Base-by-base conservation (phyloP, 1,140 invertebrate species). In the Drosophila pseudoananassae region DNA sequence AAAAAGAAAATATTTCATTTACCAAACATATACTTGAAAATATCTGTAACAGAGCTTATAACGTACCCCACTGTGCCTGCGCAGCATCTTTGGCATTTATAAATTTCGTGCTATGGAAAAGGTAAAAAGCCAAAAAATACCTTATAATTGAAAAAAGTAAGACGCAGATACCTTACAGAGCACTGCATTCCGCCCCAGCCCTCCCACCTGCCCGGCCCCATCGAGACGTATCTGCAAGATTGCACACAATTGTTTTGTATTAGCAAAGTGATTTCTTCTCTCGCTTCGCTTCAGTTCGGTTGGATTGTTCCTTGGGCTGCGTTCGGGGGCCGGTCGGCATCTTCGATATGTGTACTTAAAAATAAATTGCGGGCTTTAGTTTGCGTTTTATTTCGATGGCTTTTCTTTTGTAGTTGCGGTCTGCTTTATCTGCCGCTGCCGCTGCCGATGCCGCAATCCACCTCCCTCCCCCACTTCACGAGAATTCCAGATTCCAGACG, bases 231-330 rank as follows among this genome's bases (percentile, higher is more conserved):
- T 88, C 68, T 79, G 71, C 68, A 68, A 89, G 83, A 88, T 88
- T 88, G 84, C 79, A 79, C 76, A 88, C 84, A 88, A 88, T 88
- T 83, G 83, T 89, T 89, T 83, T 70, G 84, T 89, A 76, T 76
- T 78, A 74, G 77, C 59, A 61, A 46, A 68, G 75, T 75, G 78
- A 73, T 71, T 79, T 78, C 58, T 63, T 74, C 50, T 70, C 77
- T 51, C 12, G 49, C 63, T 58, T 46, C 36, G 17, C 43, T 66
- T 58, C 38, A 23, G 38, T 40, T 47, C 31, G 15, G 14, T 8
- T 10, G 40, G 23, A 38, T 64, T 65, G 15, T 46, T 46, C 31
- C 33, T 27, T 45, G 58, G 25, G 17, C 52, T 51, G 46, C 15
- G 31, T 51, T 43, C 25, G 36, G 20, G 46, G 36, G 25, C 29